Evolutionary conservation across 2,888 invertebrate species (phyloP).

Genomic region (Andrena bicolor): DNA sequence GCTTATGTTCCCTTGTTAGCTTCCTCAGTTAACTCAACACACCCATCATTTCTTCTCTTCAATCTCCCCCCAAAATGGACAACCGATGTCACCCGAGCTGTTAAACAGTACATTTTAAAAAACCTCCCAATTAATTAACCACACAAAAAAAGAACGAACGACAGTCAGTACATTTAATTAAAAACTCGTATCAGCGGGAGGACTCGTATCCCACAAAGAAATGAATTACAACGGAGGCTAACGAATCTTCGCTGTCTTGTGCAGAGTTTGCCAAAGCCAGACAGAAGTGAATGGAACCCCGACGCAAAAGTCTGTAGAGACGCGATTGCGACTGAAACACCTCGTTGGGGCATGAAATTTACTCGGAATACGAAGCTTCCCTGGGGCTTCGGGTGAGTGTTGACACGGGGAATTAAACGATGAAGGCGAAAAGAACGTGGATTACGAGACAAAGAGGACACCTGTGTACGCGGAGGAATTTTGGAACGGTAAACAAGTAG

Average conservation of each 20-base stretch:
- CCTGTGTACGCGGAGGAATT: background rate
- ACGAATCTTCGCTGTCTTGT: background rate
- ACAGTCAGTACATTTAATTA: background rate
- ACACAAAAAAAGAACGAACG: background rate
- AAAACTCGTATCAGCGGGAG: background rate
- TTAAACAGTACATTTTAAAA: background rate
- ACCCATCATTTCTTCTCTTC: no score
- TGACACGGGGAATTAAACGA: constrained; percentile 49
- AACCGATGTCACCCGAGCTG: no score
- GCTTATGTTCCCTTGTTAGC: no score
- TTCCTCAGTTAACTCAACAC: no score
- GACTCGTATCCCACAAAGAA: background rate
- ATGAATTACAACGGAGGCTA: background rate
- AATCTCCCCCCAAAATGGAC: no score
- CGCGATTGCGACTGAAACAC: constrained; percentile 2
- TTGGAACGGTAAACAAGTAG: background rate
- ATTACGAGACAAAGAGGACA: constrained; percentile 17
- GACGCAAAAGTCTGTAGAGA: background rate
- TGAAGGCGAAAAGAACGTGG: constrained; percentile 30
- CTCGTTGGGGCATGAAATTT: constrained; percentile 46
- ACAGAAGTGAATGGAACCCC: background rate
- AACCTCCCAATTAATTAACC: background rate
- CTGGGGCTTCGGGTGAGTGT: constrained; percentile 15
- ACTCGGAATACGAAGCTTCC: constrained; percentile 25
- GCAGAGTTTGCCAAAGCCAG: constrained; percentile 7